Conservation (phyloP, 2,113 vertebrate genomes). For the Oreochromis niloticus region DNA sequence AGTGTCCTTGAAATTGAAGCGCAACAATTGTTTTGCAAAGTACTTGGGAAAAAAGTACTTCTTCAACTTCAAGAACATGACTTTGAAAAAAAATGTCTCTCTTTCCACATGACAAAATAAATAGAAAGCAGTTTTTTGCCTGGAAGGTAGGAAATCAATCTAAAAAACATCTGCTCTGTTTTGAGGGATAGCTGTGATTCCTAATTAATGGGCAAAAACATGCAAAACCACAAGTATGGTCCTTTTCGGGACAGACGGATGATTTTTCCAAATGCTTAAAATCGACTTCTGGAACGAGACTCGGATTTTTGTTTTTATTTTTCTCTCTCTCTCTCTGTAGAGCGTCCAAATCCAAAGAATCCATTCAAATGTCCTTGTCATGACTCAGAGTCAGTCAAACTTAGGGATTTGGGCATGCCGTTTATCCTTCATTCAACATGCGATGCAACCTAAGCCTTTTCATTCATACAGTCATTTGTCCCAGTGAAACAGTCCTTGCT, state of each 20-base stretch:
- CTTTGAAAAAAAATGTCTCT: background rate
- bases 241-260: background rate
- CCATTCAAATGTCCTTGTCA: background rate
- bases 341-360: background rate
- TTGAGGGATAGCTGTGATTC: background rate
- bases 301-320: background rate
- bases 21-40: background rate
- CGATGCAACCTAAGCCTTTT: background rate
- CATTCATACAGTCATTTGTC: slow-evolving; percentile 20
- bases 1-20: background rate
- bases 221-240: background rate
- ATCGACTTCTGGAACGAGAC: background rate
- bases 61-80: background rate
- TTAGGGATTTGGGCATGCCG: background rate
- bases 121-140: background rate
- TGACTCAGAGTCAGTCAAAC: background rate
- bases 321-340: background rate
- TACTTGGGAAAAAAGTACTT: background rate
- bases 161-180: slow-evolving; percentile 20
- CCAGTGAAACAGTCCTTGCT: background rate
- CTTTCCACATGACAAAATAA: background rate
- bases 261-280: background rate
- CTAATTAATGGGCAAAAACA: slow-evolving; percentile 8
- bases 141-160: slow-evolving; percentile 2
- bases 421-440: slow-evolving; percentile 43